Conservation (phyloP, 2,888 invertebrate genomes). For the Rotaria macrura region DNA sequence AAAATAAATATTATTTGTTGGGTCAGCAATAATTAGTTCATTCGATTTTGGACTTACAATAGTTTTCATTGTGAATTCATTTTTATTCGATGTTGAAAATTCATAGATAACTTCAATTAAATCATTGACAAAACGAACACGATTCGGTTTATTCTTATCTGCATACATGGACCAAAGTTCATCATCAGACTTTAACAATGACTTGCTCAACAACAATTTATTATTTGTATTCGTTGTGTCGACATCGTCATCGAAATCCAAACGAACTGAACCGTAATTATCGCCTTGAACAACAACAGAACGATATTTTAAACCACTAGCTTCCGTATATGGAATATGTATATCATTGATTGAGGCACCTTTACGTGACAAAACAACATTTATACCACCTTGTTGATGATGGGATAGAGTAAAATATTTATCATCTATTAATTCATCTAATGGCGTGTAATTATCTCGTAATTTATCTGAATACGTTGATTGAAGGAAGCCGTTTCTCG, state of each 20-base stretch:
- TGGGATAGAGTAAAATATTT: not conserved
- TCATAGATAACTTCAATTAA: not conserved
- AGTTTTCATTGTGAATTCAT: not conserved
- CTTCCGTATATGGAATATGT: not conserved
- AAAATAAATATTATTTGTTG: conserved; percentile 16
- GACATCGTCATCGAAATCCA: not conserved
- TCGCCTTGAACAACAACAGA: not conserved
- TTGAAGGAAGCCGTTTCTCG: too few species aligned
- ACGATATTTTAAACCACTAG: not conserved
- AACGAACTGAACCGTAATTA: not conserved
- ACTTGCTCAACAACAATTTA: not conserved
- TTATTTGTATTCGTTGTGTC: not conserved
- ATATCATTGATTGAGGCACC: not conserved
- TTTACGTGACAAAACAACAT: not conserved
- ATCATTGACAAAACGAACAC: not conserved
- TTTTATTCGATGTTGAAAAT: not conserved
- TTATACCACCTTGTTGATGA: not conserved
- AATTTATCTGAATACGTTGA: not conserved
- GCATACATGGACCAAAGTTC: not conserved
- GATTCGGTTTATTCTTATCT: not conserved
- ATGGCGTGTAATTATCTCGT: not conserved
- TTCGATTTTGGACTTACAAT: not conserved
- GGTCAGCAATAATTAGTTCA: not conserved
- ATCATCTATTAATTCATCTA: not conserved
- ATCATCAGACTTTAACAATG: not conserved